Base-by-base conservation (phyloP, 2,113 vertebrate genomes). In the Galbula dea region DNA sequence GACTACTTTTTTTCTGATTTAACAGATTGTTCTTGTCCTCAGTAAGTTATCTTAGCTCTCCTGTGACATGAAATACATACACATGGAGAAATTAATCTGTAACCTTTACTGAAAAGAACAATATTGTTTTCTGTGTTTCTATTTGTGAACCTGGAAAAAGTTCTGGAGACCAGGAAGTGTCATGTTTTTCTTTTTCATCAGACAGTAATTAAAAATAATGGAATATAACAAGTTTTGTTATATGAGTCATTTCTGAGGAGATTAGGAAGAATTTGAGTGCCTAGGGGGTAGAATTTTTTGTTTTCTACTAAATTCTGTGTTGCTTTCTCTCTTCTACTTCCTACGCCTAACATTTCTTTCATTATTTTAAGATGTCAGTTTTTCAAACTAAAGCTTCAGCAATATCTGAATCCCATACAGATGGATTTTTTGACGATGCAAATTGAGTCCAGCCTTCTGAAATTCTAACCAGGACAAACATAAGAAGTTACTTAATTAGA, bases 361-460 rank as follows among this genome's bases (percentile, higher is more conserved):
- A 20, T 32, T 75, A 24, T 77, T 77, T 84, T 48, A 78, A 59
- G 27, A 48, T 32, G 15, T 7, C 22, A 32, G 0, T 48, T 92
- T 83, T 90, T 77, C 24, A 49, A 75, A 54, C 4, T 75, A 71
- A 78, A 68, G 3, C 1, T 15, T 43, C 0, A 0, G 1, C 59
- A 71, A 12, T 45, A 39, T 49, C 23, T 1, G 2, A 55, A 43
- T 72, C 3, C 8, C 8, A 5, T 67, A 37, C 8, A 48, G 27
- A 48, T 39, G 18, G 9, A 65, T 57, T 72, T 83, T 59, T 55
- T 3, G 39, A 68, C 82, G 89, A 72, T 0, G 3, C 10, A 26
- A 24, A 4, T 32, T 46, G 7, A 55, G 23, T 51, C 36, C n/a
- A 72, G 27, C n/a, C 11, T 83, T 83, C 46, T 37, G 24, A 85